Percentiles rank a stretch among this genome's conserved stretches.
Conservation (phyloP, 2,888 invertebrate species). For the Eupithecia insigniata region DNA sequence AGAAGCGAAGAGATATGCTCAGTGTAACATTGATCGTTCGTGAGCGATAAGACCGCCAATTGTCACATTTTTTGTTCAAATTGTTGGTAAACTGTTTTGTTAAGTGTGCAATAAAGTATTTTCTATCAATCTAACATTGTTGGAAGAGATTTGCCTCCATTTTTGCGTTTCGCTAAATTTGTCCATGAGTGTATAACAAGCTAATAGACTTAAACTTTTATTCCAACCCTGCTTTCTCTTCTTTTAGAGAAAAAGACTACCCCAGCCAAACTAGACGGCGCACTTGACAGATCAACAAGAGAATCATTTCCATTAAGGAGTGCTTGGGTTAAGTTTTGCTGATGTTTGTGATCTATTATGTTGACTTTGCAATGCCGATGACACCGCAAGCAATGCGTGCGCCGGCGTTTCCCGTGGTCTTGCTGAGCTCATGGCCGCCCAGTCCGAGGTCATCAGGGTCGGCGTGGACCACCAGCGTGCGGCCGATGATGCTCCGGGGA, state of each 20-base stretch:
- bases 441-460: conserved; percentile 97
- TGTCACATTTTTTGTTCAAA: too few species aligned
- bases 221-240: background rate
- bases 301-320: background rate
- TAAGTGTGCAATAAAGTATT: too few species aligned
- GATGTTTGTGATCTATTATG: background rate
- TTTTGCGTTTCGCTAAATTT: too few species aligned
- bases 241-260: conserved; percentile 12
- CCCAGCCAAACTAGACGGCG: background rate
- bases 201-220: conserved; percentile 47
- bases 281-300: background rate
- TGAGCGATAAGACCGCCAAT: too few species aligned
- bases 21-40: too few species aligned
- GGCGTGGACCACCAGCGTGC: conserved; percentile 95
- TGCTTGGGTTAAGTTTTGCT: background rate
- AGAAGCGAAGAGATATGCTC: too few species aligned
- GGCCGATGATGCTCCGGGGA: conserved; percentile 90
- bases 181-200: conserved; percentile 47
- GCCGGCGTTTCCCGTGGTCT: conserved; percentile 97
- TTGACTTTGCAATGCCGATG: conserved; percentile 86
- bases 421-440: conserved; percentile 96
- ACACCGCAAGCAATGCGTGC: conserved; percentile 95
- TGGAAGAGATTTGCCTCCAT: too few species aligned
- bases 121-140: too few species aligned
- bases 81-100: too few species aligned